Base-by-base conservation (phyloP, 2,888 invertebrate species). In the Terebella lapidaria region DNA sequence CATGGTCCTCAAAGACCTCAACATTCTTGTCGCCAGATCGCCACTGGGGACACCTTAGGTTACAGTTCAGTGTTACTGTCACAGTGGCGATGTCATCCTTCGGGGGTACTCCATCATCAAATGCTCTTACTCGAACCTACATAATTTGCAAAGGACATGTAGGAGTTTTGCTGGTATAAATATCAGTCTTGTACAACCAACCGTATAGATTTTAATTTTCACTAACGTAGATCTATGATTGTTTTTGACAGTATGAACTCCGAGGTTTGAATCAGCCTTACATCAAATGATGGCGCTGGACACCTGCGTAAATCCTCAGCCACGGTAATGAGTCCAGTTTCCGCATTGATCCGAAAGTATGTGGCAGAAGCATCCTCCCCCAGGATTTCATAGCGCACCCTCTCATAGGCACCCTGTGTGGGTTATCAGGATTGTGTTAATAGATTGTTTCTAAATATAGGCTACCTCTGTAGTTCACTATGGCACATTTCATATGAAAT, bases 281-380 rank as follows among this genome's bases (percentile, higher is more conserved):
- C n/a, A n/a, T n/a, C n/a, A n/a, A n/a, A n/a, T n/a, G n/a, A n/a
- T n/a, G n/a, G n/a, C n/a, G n/a, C n/a, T n/a, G n/a, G n/a, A 25
- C 45, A 51, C 61, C 42, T 27, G 55, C 20, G 53, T 54, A 10
- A 67, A 42, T 65, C 60, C 1, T 56, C 57, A 5, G 56, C 47
- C 10, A 65, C 63, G 2, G 65, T 62, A 22, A 67, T 51, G 28
- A 57, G 20, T 1, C 74, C 74, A 25, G 64, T 61, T 28, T 51
- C 61, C 1, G 65, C 15, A 51, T 71, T 67, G 54, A 76, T 66
- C 45, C 62, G 58, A 65, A 76, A 76, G 66, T 69, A 71, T 1
- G 64, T 60, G 0, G 70, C 58, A 47, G 70, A 71, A 18, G 65
- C 61, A 46, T 73, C 74, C 61, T 75, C 76, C 10, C 74, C 75